Percentiles rank a stretch among this genome's conserved stretches.
Conservation (phyloP, 2,113 vertebrate species). For the Alouatta palliata region DNA sequence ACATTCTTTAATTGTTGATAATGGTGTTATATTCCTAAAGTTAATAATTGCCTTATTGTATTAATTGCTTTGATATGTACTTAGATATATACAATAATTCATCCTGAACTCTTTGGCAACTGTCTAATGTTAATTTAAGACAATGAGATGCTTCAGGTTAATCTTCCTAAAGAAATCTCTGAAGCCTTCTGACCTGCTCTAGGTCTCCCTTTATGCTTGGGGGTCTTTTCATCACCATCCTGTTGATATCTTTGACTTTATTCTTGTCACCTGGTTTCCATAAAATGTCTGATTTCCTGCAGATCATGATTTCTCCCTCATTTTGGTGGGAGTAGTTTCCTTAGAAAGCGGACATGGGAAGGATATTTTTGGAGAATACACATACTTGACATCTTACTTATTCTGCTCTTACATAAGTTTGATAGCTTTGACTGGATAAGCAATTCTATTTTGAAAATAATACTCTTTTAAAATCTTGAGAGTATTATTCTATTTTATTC, state of each 20-base stretch:
- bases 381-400: not conserved
- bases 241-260: not conserved
- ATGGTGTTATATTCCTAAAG: not conserved
- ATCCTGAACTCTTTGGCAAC: not conserved
- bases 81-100: not conserved
- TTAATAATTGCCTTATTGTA: not conserved
- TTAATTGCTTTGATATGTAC: not conserved
- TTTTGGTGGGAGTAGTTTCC: not conserved
- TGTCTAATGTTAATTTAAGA: not conserved
- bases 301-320: not conserved
- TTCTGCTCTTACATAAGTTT: not conserved
- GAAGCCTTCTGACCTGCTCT: not conserved
- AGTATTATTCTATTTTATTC: not conserved
- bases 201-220: not conserved
- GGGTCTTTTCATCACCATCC: not conserved
- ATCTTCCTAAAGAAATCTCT: not conserved
- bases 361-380: not conserved
- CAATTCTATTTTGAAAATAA: not conserved
- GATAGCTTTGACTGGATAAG: not conserved
- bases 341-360: not conserved
- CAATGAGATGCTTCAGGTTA: not conserved
- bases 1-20: not conserved
- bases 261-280: not conserved
- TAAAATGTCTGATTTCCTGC: not conserved
- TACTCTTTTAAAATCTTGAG: not conserved